Evolutionary conservation across 2,797 vertebrate genomes (phyloP).

Genomic region (Cyprinella venusta): DNA sequence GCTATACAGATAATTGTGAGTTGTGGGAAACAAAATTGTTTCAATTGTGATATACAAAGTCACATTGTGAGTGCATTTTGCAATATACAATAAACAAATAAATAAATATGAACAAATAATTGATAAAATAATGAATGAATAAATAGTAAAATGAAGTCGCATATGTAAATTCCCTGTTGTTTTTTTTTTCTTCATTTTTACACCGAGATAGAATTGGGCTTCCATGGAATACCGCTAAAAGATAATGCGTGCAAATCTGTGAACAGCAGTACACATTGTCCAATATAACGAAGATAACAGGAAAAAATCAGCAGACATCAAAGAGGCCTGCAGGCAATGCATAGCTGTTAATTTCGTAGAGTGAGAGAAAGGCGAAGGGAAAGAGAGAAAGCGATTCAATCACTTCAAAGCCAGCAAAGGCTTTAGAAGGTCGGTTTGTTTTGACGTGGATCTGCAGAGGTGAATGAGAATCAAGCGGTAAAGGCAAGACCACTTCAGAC

Average conservation of each 20-base stretch:
- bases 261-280: conserved; percentile 64
- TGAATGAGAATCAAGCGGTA: conserved; percentile 85
- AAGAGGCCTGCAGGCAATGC: conserved; percentile 76
- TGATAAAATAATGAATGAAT: not conserved
- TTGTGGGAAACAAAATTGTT: not conserved
- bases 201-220: not conserved
- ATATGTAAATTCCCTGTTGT: not conserved
- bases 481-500: conserved; percentile 76
- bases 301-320: conserved; percentile 77
- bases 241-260: conserved; percentile 66
- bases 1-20: not conserved
- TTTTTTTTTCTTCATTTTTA: not conserved
- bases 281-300: not conserved
- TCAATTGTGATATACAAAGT: not conserved
- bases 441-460: conserved; percentile 84
- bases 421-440: conserved; percentile 85
- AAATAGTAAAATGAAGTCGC: not conserved
- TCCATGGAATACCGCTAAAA: not conserved
- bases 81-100: not conserved
- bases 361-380: conserved; percentile 61
- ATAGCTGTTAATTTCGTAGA: conserved; percentile 82
- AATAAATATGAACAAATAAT: not conserved
- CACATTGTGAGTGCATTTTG: not conserved
- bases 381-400: conserved; percentile 69
- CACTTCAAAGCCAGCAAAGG: conserved; percentile 84